Conservation (phyloP, 2,888 invertebrate genomes). For the Spilosoma lubricipeda region DNA sequence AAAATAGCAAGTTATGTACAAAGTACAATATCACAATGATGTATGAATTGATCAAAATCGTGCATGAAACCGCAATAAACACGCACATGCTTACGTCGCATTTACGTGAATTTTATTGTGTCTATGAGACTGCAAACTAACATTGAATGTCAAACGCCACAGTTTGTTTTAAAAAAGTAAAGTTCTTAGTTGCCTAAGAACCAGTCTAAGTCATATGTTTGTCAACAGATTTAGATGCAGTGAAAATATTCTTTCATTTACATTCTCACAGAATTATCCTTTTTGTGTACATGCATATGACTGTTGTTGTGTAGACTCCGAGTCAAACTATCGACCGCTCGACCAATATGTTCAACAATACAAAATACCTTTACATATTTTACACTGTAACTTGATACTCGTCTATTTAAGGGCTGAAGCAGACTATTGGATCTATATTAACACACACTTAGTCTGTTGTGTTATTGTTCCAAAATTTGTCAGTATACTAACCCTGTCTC, state of each 20-base stretch:
- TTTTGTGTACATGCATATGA: constrained; percentile 4
- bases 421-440: neutral
- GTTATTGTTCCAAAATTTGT: neutral
- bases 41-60: neutral
- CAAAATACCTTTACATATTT: constrained; percentile 22
- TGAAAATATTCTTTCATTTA: neutral
- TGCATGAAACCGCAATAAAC: neutral
- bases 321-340: constrained; percentile 45
- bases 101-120: neutral
- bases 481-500: too few species aligned
- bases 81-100: neutral
- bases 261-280: neutral
- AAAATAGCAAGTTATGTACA: neutral
- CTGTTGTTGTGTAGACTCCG: constrained; percentile 26
- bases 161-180: neutral
- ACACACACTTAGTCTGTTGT: neutral
- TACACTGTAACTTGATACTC: constrained; percentile 23
- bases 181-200: neutral
- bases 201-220: neutral
- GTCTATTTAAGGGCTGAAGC: constrained; percentile 11
- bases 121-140: neutral
- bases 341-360: constrained; percentile 6
- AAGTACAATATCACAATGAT: neutral
- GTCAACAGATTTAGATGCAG: neutral
- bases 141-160: neutral